Evolutionary conservation across 2,888 invertebrate genomes (phyloP), one percentile per base, ranked within the genome.

Genomic region (Calameuta filiformis): DNA sequence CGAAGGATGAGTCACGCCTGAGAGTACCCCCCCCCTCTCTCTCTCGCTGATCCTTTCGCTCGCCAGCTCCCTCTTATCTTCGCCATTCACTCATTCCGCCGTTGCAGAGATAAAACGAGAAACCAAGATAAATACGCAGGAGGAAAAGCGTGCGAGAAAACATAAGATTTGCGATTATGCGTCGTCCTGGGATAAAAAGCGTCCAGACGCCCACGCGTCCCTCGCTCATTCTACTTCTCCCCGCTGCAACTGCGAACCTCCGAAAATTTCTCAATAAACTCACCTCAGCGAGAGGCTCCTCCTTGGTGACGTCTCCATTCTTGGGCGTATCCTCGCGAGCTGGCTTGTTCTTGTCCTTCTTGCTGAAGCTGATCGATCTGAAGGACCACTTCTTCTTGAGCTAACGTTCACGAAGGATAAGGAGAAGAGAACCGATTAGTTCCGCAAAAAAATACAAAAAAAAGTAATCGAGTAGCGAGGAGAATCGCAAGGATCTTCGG

Each of bases 311-410:
- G 82, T 94, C 93, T 77, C 93, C 93, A 85, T 93, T 93, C 92
- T 93, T 95, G 92, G 93, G 92, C 35, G 92, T 88, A 40, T 93
- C 93, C 83, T 94, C 92, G 92, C 96, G 96, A 87, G 94, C 94
- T 85, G 96, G 96, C 92, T 97, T 97, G 86, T 95, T 95, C 93
- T 97, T 97, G 91, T 97, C 97, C 92, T 96, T 97, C 92, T 95
- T 95, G 90, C 96, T 95, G 92, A 97, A 97, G 90, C 96, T 96
- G 93, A 97, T 95, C 90, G 95, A 96, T 90, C 97, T 95, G 92
- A 97, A 95, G 87, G 96, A 97, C 96, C 96, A 97, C 93, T 97
- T 97, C 94, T 96, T 97, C 94, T 96, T 97, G 86, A 95, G 93
- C 93, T 94, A 93, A 83, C 89, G 23, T 15, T 56, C 9, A 89